Conservation (phyloP, 2,888 invertebrate genomes). For the Agrochola macilenta region DNA sequence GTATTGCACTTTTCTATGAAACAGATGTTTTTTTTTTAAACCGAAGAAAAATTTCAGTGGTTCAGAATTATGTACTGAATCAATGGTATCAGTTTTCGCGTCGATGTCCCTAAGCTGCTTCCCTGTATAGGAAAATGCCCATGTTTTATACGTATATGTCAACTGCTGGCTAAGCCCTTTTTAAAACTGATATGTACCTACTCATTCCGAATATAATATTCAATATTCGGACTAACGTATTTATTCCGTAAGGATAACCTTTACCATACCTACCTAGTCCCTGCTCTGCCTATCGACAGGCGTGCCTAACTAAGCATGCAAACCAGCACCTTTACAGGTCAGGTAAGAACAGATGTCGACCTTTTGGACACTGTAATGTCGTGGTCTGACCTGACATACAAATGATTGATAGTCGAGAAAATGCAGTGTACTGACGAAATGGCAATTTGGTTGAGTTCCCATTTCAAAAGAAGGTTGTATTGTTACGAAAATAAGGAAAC, state of each 20-base stretch:
- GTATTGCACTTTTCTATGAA: too few relatives aligned
- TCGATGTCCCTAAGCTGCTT: too few relatives aligned
- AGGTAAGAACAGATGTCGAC: neutral
- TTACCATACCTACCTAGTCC: neutral
- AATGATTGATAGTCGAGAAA: conserved; percentile 30
- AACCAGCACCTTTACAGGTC: neutral
- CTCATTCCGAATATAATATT: too few relatives aligned
- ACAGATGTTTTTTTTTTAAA: too few relatives aligned
- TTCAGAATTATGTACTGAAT: too few relatives aligned
- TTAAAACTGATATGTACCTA: too few relatives aligned
- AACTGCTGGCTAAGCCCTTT: too few relatives aligned
- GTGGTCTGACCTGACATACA: conserved; percentile 11
- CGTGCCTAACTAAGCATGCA: conserved; percentile 11
- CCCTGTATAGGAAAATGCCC: too few relatives aligned
- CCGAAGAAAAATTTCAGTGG: too few relatives aligned
- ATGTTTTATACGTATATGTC: too few relatives aligned
- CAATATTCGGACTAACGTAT: too few relatives aligned
- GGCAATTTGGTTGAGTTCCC: conserved; percentile 2
- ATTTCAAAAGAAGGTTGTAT: neutral
- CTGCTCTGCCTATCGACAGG: neutral
- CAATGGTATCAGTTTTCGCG: too few relatives aligned
- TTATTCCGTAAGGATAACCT: conserved; percentile 11
- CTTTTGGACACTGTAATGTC: conserved; percentile 25
- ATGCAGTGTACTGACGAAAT: conserved; percentile 1
- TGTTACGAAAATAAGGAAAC: neutral